Conservation (phyloP, 2,797 vertebrate species). For the Gymnoscopelus braueri region DNA sequence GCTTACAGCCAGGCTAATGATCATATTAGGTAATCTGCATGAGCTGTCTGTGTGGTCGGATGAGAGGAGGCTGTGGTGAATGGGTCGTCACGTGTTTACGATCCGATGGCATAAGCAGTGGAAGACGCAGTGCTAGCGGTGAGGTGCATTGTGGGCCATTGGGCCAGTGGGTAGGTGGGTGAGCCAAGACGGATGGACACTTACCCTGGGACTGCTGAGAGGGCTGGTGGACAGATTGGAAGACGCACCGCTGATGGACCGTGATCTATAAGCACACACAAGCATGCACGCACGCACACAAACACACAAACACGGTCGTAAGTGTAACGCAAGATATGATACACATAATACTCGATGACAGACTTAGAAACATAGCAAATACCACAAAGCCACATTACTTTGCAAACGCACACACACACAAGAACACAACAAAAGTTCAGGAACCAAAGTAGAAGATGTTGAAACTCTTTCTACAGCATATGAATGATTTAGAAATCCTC, state of each 20-base stretch:
- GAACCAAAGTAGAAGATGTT: too few species aligned
- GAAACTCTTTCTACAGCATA: too few species aligned
- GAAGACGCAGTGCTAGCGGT: constrained; percentile 35
- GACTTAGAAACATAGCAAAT: background rate
- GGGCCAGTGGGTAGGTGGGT: background rate
- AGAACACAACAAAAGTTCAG: constrained; percentile 3
- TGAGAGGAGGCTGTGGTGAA: constrained; percentile 23
- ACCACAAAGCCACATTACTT: background rate
- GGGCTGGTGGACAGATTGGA: constrained; percentile 95
- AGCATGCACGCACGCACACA: constrained; percentile 16
- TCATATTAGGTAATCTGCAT: background rate
- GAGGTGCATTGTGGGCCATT: constrained; percentile 56
- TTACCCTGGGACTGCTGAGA: constrained; percentile 97
- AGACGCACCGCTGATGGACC: constrained; percentile 95
- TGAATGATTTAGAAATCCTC: too few species aligned
- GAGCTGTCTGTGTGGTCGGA: constrained; percentile 30
- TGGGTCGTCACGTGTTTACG: background rate
- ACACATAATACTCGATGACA: background rate
- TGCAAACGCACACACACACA: constrained; percentile 9
- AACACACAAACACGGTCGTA: background rate
- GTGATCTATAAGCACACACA: constrained; percentile 81
- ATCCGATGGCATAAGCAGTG: constrained; percentile 26
- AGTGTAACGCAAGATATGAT: too few species aligned
- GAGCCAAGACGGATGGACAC: constrained; percentile 53
- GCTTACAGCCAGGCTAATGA: too few species aligned